Base-by-base conservation (phyloP, 2,797 vertebrate species). In the Thunnus albacares region DNA sequence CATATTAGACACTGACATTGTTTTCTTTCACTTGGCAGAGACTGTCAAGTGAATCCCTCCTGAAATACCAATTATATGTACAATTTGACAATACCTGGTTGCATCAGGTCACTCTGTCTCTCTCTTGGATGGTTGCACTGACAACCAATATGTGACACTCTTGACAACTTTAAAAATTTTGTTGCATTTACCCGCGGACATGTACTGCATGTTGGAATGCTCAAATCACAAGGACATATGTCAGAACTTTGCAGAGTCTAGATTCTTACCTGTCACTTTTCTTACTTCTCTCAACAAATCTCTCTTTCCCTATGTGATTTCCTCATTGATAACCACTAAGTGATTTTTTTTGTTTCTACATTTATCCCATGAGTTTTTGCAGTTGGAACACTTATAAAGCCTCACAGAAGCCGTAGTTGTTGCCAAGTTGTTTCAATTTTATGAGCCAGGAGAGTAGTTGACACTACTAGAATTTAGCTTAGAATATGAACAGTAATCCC, bases 51-150 rank as follows among this genome's bases (percentile, higher is more conserved):
- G 52, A 82, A 26, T 78, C 80, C 26, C 58, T 75, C 66, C 79
- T 78, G 73, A 90, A 87, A 87, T 68, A 83, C 82, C 83, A 89
- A 87, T 90, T 89, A 88, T 65, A 74, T 73, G 74, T 61, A 41
- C 24, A 58, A 45, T 62, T 49, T 85, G 82, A 87, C 86, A 91
- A 72, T 69, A 70, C 68, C 75, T 73, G 55, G 77, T 47, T 73
- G 30, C 80, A 70, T 84, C 53, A 77, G 78, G 80, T 83, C 84
- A 67, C 69, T 66, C 59, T 57, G 20, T 71, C 56, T 85, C 5
- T 65, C n/a, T 62, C 43, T 75, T 70, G 55, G 38, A 79, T 61
- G n/a, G 55, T 56, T 66, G 41, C 59, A 51, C 38, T 77, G 84
- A 85, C 84, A 86, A 66, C 75, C 66, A 72, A 30, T 69, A 12